Conservation (phyloP, 1,140 invertebrate species). For the Plodia interpunctella region DNA sequence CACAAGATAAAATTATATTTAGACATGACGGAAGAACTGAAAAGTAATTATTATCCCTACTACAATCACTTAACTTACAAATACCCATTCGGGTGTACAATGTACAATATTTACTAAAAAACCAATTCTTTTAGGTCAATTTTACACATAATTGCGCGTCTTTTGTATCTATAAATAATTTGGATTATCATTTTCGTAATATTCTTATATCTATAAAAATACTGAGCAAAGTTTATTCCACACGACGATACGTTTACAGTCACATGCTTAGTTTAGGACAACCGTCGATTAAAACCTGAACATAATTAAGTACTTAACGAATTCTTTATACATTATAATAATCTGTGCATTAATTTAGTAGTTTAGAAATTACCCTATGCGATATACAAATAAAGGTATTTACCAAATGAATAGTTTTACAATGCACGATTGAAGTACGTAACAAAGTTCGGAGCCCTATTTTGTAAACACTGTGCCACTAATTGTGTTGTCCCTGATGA, state of each 20-base stretch:
- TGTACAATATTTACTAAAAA: slow-evolving; percentile 54
- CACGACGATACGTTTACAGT: slow-evolving; percentile 48
- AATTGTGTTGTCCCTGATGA: slow-evolving; percentile 44
- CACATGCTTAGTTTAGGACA: slow-evolving; percentile 47
- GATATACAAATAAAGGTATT: slow-evolving; percentile 35
- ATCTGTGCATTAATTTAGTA: slow-evolving; percentile 54
- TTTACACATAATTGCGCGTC: slow-evolving; percentile 52
- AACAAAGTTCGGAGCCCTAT: slow-evolving; percentile 28
- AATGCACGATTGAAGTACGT: slow-evolving; percentile 26
- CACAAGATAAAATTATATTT: slow-evolving; percentile 31
- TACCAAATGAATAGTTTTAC: slow-evolving; percentile 38
- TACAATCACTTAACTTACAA: slow-evolving; percentile 22
- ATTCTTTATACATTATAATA: slow-evolving; percentile 49
- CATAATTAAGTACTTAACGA: slow-evolving; percentile 50
- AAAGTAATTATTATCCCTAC: slow-evolving; percentile 26
- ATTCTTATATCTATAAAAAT: slow-evolving; percentile 72
- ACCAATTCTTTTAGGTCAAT: slow-evolving; percentile 44
- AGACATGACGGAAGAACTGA: slow-evolving; percentile 56
- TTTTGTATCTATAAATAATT: slow-evolving; percentile 57
- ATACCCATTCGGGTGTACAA: slow-evolving; percentile 14
- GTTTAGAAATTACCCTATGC: slow-evolving; percentile 41
- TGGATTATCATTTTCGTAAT: slow-evolving; percentile 50
- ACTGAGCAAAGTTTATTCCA: slow-evolving; percentile 70
- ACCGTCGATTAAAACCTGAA: slow-evolving; percentile 44
- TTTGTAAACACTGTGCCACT: slow-evolving; percentile 61